Conservation (phyloP, 1,140 invertebrate species). For the Drosophila prosaltans region DNA sequence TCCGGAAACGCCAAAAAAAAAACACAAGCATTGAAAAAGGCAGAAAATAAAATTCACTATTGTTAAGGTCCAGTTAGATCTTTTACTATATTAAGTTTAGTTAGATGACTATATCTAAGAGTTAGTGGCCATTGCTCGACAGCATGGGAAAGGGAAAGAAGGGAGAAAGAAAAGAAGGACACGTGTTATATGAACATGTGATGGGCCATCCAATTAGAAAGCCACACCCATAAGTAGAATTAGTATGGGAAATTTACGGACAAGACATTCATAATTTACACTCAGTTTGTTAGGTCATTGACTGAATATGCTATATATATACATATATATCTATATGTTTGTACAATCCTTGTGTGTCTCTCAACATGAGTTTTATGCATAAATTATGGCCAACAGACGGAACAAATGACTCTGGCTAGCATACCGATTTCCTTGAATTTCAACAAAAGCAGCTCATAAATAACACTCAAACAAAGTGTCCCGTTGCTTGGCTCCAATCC, state of each 20-base stretch:
- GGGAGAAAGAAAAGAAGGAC: background rate
- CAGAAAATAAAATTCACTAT: too few species aligned
- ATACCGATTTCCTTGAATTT: conserved; percentile 73
- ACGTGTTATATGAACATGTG: conserved; percentile 28
- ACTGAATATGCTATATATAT: conserved; percentile 13
- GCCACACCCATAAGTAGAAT: background rate
- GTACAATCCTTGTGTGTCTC: conserved; percentile 10
- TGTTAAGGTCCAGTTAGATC: too few species aligned
- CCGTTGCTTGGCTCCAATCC: conserved; percentile 55
- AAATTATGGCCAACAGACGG: conserved; percentile 54
- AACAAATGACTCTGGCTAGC: conserved; percentile 41
- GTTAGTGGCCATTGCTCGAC: background rate
- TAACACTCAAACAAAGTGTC: conserved; percentile 78
- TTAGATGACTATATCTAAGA: too few species aligned
- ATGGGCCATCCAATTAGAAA: conserved; percentile 60
- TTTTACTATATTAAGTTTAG: too few species aligned
- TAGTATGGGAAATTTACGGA: background rate
- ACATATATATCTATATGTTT: too few species aligned
- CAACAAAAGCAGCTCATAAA: conserved; percentile 77
- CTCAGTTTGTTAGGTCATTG: conserved; percentile 50
- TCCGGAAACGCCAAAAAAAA: background rate
- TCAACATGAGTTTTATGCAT: conserved; percentile 43
- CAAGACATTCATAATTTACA: conserved; percentile 61
- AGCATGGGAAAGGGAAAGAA: too few species aligned
- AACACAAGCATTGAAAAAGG: too few species aligned